A percentile compares a stretch with the other conserved stretches of the same genome.
These are phyloP conservation scores for Triplophysa siluroides DNA, from an alignment of 2,113 vertebrate species.

Conservation along the genomic window DNA sequence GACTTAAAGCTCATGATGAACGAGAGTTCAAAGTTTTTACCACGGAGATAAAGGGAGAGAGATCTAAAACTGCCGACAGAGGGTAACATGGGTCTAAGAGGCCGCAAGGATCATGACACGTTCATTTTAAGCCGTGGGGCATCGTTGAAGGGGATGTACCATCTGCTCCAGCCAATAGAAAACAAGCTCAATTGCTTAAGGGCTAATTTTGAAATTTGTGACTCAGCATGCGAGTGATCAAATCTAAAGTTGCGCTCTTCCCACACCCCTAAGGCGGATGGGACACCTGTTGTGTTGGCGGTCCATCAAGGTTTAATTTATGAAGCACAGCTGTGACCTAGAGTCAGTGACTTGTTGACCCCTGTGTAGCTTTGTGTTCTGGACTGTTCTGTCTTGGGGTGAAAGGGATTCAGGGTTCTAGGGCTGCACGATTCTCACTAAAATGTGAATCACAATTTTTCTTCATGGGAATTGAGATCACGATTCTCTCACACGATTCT, in stretches of 20 bases:
- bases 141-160: slow-evolving; percentile 24
- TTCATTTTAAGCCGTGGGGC: slow-evolving; percentile 6
- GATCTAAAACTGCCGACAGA: background rate
- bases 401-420: background rate
- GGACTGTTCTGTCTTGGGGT: slow-evolving; percentile 4
- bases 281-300: slow-evolving; percentile 48
- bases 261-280: slow-evolving; percentile 4
- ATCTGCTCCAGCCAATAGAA: slow-evolving; percentile 40
- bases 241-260: slow-evolving; percentile 21
- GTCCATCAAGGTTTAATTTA: slow-evolving; percentile 49
- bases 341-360: slow-evolving; percentile 41
- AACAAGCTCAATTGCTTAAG: slow-evolving; percentile 25
- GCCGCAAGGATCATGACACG: slow-evolving; percentile 18
- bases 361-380: background rate
- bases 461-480: no score
- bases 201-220: slow-evolving; percentile 48
- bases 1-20: background rate
- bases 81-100: slow-evolving; percentile 34
- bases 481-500: no score
- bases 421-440: no score
- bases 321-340: slow-evolving; percentile 53
- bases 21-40: background rate
- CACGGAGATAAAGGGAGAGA: background rate
- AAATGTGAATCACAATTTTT: no score
- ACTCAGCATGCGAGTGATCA: slow-evolving; percentile 36